Percentiles rank a stretch among this genome's conserved stretches.
These are phyloP conservation scores for Troglohyphantes excavatus DNA, from an alignment of 2,888 invertebrate genomes.

Conservation along the genomic window DNA sequence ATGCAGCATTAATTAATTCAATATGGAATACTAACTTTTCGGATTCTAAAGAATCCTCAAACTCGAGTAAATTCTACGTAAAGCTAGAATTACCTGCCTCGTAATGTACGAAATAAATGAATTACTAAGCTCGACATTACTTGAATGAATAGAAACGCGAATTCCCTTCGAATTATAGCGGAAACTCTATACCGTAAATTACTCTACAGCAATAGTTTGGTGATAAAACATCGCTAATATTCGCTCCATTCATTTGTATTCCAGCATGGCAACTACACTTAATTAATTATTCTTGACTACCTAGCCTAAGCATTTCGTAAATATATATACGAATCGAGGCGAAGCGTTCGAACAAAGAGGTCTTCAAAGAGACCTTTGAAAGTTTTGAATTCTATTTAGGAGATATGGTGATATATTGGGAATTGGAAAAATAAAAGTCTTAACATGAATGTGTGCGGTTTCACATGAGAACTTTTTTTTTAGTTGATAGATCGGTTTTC, in stretches of 20 bases:
- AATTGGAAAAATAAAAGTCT: too few species aligned
- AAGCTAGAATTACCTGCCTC: background rate
- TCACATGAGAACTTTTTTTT: too few species aligned
- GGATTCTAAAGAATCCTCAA: conserved; percentile 1
- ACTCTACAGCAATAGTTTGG: background rate
- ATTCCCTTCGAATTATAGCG: background rate
- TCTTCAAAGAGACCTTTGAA: too few species aligned
- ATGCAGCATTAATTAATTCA: too few species aligned
- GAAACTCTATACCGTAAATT: background rate
- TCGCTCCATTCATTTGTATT: background rate
- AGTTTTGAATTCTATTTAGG: too few species aligned
- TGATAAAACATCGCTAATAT: conserved; percentile 21
- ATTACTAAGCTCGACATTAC: background rate
- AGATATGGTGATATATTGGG: too few species aligned
- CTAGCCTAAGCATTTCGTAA: background rate
- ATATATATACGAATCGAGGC: background rate
- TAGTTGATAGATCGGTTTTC: too few species aligned
- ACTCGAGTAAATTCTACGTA: background rate
- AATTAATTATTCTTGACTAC: conserved; percentile 1
- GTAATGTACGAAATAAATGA: background rate
- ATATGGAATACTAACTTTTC: background rate
- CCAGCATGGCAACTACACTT: background rate
- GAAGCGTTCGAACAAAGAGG: conserved; percentile 21
- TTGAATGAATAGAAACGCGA: background rate
- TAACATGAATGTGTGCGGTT: too few species aligned